These are phyloP conservation scores for Pangasius larnaudii DNA, from an alignment of 2,797 vertebrate genomes.

Conservation along the genomic window DNA sequence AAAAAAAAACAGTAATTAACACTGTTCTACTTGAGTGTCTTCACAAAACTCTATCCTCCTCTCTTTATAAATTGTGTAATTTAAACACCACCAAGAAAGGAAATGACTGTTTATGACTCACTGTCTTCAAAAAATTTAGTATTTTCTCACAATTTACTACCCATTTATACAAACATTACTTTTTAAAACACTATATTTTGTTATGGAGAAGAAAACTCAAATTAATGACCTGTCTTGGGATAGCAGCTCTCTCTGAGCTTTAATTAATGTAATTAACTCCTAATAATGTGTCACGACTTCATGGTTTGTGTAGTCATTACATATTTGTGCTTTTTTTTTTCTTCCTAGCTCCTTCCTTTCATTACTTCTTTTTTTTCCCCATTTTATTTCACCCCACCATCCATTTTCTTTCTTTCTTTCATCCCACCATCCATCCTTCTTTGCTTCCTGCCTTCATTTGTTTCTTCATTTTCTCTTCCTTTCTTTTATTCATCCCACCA, in stretches of 20 bases:
- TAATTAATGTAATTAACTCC: not conserved
- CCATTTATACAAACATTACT: not conserved
- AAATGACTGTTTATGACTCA: not conserved
- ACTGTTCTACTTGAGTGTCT: conserved; percentile 55
- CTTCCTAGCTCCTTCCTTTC: not conserved
- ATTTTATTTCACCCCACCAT: not conserved
- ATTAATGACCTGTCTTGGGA: not conserved
- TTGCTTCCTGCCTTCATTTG: not conserved
- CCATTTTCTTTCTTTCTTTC: not conserved
- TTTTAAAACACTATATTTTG: not conserved
- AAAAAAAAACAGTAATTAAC: conserved; percentile 75
- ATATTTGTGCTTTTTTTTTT: not conserved
- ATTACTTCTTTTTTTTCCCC: not conserved
- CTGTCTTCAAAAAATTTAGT: not conserved
- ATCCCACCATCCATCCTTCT: not conserved
- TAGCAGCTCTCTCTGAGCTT: not conserved
- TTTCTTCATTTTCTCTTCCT: not conserved
- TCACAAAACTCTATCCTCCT: not conserved
- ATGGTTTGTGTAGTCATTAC: not conserved
- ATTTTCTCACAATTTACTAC: not conserved
- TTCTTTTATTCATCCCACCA: not conserved
- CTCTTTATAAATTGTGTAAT: conserved; percentile 17
- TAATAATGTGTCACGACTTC: not conserved
- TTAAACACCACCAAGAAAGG: not conserved
- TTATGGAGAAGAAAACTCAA: not conserved